Evolutionary conservation across 2,113 vertebrate species (phyloP).

Genomic region (Anguilla rostrata): DNA sequence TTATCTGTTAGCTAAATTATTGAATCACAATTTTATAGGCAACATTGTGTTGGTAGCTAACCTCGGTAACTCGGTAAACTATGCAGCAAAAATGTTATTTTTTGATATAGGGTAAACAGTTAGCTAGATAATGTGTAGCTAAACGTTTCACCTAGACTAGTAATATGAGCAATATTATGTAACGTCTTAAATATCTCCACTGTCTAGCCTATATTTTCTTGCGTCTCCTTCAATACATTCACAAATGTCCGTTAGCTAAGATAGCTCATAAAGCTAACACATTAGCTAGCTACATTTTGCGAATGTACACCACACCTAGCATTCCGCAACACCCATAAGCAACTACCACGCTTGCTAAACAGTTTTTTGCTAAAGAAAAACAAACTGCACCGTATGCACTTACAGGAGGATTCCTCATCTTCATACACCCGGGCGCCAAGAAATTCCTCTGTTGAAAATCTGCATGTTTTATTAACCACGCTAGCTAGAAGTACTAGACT

Average conservation of each 20-base stretch:
- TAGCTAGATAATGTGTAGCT: not conserved
- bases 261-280: not conserved
- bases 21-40: not conserved
- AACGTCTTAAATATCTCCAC: not conserved
- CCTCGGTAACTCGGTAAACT: not conserved
- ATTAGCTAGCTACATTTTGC: not conserved
- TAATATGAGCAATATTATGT: not conserved
- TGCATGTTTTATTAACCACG: not conserved
- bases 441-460: slow-evolving; percentile 41
- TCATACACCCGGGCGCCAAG: slow-evolving; percentile 45
- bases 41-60: not conserved
- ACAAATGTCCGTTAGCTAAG: not conserved
- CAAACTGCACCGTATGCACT: slow-evolving; percentile 46
- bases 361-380: slow-evolving; percentile 41
- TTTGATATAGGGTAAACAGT: not conserved
- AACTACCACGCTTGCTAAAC: slow-evolving; percentile 25
- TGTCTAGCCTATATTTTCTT: not conserved
- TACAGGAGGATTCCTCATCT: slow-evolving; percentile 71
- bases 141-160: not conserved
- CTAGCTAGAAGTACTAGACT: not conserved
- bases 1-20: not conserved
- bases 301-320: not conserved
- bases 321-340: too few species aligned
- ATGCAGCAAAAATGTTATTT: not conserved
- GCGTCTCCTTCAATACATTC: not conserved